A percentile compares a stretch with the other conserved stretches of the same genome.
These are phyloP conservation scores for Condylura cristata DNA, from an alignment of 2,113 vertebrate species.

Conservation along the genomic window DNA sequence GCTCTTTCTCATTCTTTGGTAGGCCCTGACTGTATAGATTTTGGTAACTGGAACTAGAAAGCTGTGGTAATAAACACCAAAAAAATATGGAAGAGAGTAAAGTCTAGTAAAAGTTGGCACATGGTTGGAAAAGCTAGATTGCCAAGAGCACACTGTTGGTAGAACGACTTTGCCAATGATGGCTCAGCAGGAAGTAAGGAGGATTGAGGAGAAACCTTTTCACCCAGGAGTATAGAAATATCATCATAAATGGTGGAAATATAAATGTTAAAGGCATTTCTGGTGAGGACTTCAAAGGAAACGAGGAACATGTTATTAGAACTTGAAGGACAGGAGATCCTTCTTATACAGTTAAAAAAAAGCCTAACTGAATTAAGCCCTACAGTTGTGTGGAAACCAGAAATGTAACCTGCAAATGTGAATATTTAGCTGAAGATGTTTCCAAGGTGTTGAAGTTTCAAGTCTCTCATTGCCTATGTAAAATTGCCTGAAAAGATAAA, in stretches of 20 bases:
- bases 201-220: background rate
- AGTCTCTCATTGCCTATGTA: background rate
- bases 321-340: background rate
- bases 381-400: background rate
- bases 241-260: background rate
- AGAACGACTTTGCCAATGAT: background rate
- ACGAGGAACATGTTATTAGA: background rate
- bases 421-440: constrained; percentile 32
- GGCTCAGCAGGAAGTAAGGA: constrained; percentile 1
- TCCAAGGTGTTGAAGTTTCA: background rate
- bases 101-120: background rate
- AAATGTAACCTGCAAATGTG: background rate
- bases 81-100: background rate
- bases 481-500: constrained; percentile 37
- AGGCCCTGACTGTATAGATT: background rate
- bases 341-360: background rate
- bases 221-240: background rate
- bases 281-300: background rate
- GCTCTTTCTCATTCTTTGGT: background rate
- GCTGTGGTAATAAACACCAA: background rate
- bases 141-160: constrained; percentile 1
- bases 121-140: background rate
- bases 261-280: background rate
- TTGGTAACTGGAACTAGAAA: background rate
- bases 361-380: background rate